Conservation (phyloP, 2,113 vertebrate genomes). For the Sakesphorus luctuosus region DNA sequence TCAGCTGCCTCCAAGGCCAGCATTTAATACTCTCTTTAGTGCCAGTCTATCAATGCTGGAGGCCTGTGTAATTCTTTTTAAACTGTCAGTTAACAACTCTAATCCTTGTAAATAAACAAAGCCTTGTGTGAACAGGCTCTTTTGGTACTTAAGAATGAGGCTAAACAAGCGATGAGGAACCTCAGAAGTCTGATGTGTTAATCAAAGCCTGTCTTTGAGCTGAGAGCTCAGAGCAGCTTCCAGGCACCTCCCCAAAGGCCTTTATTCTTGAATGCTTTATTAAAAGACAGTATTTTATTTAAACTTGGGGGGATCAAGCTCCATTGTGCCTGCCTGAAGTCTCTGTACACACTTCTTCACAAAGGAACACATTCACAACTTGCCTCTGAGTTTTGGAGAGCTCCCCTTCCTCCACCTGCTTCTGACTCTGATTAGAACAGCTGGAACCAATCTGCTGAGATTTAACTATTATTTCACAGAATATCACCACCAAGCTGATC, state of each 20-base stretch:
- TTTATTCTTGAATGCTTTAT: not conserved
- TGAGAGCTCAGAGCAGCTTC: not conserved
- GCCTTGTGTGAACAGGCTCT: not conserved
- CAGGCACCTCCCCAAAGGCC: not conserved
- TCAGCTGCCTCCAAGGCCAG: not conserved
- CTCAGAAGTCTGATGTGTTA: not conserved
- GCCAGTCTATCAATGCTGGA: not conserved
- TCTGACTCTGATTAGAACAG: not conserved
- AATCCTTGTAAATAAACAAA: slow-evolving; percentile 55
- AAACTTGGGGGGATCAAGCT: not conserved
- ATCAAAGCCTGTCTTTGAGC: not conserved
- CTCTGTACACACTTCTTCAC: not conserved
- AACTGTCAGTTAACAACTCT: slow-evolving; percentile 31
- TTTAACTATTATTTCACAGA: not conserved
- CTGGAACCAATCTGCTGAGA: not conserved
- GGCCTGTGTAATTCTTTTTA: slow-evolving; percentile 9
- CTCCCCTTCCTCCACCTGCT: not conserved
- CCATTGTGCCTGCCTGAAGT: not conserved
- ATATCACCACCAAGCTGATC: not conserved
- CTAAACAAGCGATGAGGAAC: not conserved
- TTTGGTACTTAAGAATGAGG: not conserved
- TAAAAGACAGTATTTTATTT: not conserved
- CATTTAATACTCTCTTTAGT: not conserved
- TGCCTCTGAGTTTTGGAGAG: not conserved
- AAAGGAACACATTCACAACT: not conserved